Percentiles rank a stretch among this genome's conserved stretches.
Evolutionary conservation across 2,888 invertebrate genomes (phyloP).

Genomic region (Globia sparganii): DNA sequence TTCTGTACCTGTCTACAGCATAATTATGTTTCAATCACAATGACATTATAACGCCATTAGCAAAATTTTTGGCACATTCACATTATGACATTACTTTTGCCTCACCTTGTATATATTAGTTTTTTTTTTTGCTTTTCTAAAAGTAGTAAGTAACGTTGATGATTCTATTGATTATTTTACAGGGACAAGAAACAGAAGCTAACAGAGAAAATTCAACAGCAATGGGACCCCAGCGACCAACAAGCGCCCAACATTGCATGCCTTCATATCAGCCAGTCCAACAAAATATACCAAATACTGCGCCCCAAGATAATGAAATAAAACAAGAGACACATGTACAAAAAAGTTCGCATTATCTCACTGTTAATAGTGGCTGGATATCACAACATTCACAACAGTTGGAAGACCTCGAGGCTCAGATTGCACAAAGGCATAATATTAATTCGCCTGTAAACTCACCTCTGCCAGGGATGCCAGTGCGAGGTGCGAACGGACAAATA

Average conservation of each 20-base stretch:
- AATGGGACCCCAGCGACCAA: conserved; percentile 73
- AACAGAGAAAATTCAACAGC: conserved; percentile 78
- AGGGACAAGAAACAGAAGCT: conserved; percentile 80
- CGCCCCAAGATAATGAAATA: conserved; percentile 76
- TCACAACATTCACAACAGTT: conserved; percentile 85
- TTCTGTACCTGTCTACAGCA: background rate
- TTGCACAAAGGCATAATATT: conserved; percentile 75
- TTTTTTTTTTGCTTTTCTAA: background rate
- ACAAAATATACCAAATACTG: conserved; percentile 73
- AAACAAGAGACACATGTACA: conserved; percentile 84
- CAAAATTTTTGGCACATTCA: background rate
- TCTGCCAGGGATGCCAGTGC: conserved; percentile 82
- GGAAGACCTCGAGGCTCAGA: conserved; percentile 75
- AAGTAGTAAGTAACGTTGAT: conserved; percentile 20
- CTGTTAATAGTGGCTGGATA: conserved; percentile 88
- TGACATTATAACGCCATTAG: background rate
- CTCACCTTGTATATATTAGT: background rate
- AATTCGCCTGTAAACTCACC: conserved; percentile 70
- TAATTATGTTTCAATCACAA: background rate
- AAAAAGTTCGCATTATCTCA: conserved; percentile 86
- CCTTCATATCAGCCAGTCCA: conserved; percentile 73
- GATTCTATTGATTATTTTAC: conserved; percentile 70
- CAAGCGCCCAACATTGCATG: conserved; percentile 72
- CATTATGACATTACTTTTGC: background rate
- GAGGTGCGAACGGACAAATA: conserved; percentile 91